Evolutionary conservation across 2,113 vertebrate genomes (phyloP).

Genomic region (Brienomyrus longianalis): DNA sequence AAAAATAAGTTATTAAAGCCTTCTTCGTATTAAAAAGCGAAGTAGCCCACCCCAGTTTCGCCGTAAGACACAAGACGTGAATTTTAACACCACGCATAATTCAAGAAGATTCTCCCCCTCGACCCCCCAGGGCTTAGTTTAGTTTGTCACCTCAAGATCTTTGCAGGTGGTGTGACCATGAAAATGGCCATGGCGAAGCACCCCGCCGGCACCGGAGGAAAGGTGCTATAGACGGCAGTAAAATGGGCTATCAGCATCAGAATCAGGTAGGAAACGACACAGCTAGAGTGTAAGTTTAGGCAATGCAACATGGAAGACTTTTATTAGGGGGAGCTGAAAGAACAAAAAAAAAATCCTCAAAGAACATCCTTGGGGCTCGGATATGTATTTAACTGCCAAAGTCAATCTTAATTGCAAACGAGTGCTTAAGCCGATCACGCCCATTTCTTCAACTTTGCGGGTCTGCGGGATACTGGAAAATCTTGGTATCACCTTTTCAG

Average conservation of each 20-base stretch:
- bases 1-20: neutral
- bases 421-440: conserved; percentile 45
- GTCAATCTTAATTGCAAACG: conserved; percentile 61
- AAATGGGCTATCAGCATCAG: conserved; percentile 69
- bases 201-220: conserved; percentile 49
- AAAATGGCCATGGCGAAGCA: conserved; percentile 59
- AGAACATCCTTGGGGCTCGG: conserved; percentile 47
- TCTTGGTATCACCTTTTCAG: neutral
- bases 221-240: conserved; percentile 46
- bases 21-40: neutral
- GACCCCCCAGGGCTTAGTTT: conserved; percentile 55
- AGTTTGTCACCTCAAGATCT: conserved; percentile 62
- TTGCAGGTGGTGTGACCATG: conserved; percentile 64
- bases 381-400: conserved; percentile 46
- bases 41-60: neutral
- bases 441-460: conserved; percentile 48
- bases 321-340: conserved; percentile 29
- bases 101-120: conserved; percentile 34
- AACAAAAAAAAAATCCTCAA: conserved; percentile 46
- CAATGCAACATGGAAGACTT: conserved; percentile 22
- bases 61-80: neutral
- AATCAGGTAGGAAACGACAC: conserved; percentile 65
- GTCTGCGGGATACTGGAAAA: neutral
- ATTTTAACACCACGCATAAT: conserved; percentile 48
- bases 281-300: conserved; percentile 48